Base-by-base conservation (phyloP, 2,888 invertebrate species). In the Stenoptilia bipunctidactyla region DNA sequence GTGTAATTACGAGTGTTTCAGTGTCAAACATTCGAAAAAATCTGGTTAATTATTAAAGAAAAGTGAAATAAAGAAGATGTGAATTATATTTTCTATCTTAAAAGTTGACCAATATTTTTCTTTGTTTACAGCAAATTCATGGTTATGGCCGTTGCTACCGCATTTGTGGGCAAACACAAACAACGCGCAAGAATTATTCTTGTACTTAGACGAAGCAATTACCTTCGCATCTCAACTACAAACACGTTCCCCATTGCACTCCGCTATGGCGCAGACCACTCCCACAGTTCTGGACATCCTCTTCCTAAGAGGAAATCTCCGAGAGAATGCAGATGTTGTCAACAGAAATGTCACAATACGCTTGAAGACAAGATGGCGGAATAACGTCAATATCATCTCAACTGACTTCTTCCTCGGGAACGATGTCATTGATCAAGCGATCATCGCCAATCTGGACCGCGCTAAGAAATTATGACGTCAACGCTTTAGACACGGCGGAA, bases 221-320 rank as follows among this genome's bases (percentile, higher is more conserved):
- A 50, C 63, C 44, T 61, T 64, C 39, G 76, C 84, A 36, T 79
- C 76, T 14, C 73, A 56, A 36, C 63, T 73, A 0, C 50, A 70
- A 40, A 70, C 74, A 13, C 72, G 79, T 1, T 79, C 83, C 8
- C 86, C 86, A 0, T 58, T 88, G 50, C 84, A 85, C 67, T 88
- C 91, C 0, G 87, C 90, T 6, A 92, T 92, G 92, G 90, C 91
- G 0, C 90, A 92, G 66, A 77, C 91, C 36, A 92, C 92, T 0
- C 90, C 91, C 0, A 87, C 85, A 33, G 79, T 88, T 0, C 66
- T 87, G 25, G 89, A 90, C 51, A 85, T 91, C 13, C 62, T 90
- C 8, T 75, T 88, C 45, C 71, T 86, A 1, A 72, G 87, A 3
- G 89, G 88, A 4, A 89, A 88, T 13, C 64, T 92, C 15, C 70